Percentiles rank a stretch among this genome's conserved stretches.
Evolutionary conservation across 2,797 vertebrate genomes (phyloP).

Genomic region (Rousettus madagascariensis): DNA sequence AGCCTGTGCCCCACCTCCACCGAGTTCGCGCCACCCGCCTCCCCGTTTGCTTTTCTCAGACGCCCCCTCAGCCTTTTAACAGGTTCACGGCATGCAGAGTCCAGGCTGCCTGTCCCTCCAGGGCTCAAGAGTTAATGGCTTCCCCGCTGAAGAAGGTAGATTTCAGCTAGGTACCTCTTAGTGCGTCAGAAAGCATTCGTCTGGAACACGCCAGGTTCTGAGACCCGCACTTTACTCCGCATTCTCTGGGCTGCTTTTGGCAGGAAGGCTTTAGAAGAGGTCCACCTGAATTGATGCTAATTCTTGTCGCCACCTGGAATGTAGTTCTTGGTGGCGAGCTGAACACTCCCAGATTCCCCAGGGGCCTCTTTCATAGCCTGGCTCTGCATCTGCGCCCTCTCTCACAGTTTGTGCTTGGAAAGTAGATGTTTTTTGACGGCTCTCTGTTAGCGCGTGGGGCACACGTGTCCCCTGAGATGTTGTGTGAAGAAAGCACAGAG

Average conservation of each 20-base stretch:
- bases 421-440: neutral
- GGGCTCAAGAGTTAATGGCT: neutral
- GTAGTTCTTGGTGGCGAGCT: neutral
- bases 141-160: no score
- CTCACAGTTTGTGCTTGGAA: rapidly evolving
- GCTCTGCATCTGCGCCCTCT: neutral
- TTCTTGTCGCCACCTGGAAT: neutral
- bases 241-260: neutral
- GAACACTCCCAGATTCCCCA: neutral
- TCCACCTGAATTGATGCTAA: neutral
- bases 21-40: rapidly evolving
- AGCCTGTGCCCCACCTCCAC: neutral
- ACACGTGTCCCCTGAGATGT: neutral
- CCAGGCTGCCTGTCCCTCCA: neutral
- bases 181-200: neutral
- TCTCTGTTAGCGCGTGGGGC: neutral
- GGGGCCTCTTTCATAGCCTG: neutral
- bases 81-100: rapidly evolving
- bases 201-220: neutral
- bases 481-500: neutral
- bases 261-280: neutral
- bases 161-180: neutral
- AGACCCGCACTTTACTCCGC: neutral
- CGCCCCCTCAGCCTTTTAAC: neutral
- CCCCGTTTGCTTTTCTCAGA: neutral